These are phyloP conservation scores for Ceratina japonica DNA, from an alignment of 1,140 invertebrate genomes.

Conservation along the genomic window DNA sequence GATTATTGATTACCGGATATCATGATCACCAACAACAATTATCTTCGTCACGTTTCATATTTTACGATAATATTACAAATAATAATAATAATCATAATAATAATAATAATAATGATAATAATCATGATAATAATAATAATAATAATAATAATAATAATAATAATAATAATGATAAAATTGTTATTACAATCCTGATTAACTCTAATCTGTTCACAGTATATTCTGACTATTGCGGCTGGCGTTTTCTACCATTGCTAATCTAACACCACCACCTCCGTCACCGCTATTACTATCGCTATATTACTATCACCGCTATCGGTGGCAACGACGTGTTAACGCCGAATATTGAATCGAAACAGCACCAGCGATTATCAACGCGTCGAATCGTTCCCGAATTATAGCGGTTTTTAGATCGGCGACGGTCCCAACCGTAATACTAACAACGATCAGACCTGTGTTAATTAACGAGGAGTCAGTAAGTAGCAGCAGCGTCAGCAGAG, in stretches of 20 bases:
- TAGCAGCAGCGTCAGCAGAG: background rate
- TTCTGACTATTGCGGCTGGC: too few relatives aligned
- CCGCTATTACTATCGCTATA: too few relatives aligned
- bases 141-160: slow-evolving; percentile 20
- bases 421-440: slow-evolving; percentile 21
- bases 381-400: too few relatives aligned
- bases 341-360: slow-evolving; percentile 13
- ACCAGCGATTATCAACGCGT: slow-evolving; percentile 22
- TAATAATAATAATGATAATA: slow-evolving; percentile 31
- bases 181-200: too few relatives aligned
- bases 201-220: too few relatives aligned
- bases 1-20: slow-evolving; percentile 44
- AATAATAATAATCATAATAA: too few relatives aligned
- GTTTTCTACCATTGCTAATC: too few relatives aligned
- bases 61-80: slow-evolving; percentile 18
- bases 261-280: too few relatives aligned
- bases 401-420: background rate
- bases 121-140: too few relatives aligned
- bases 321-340: too few relatives aligned
- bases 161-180: slow-evolving; percentile 26
- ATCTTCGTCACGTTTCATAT: slow-evolving; percentile 8
- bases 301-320: too few relatives aligned
- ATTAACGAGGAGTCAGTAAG: background rate
- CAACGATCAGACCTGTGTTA: slow-evolving; percentile 1
- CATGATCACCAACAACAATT: slow-evolving; percentile 34